Conservation (phyloP, 2,113 vertebrate species). For the Hippocampus comes region DNA sequence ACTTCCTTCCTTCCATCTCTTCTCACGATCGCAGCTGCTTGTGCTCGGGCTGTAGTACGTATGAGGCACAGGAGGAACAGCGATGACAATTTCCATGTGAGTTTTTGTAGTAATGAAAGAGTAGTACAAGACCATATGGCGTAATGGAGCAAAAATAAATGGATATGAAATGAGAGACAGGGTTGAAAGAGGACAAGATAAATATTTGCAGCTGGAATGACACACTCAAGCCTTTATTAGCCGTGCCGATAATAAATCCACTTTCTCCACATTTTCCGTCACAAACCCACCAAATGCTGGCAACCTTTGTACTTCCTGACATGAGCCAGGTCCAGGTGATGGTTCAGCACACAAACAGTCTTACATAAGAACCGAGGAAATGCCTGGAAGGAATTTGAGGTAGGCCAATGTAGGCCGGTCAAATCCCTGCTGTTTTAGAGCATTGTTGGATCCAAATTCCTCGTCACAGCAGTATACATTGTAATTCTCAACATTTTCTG, state of each 20-base stretch:
- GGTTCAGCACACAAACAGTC: constrained; percentile 27
- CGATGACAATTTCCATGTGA: constrained; percentile 26
- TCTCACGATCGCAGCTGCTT: constrained; percentile 42
- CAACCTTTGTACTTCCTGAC: constrained; percentile 23
- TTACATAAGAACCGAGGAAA: constrained; percentile 48
- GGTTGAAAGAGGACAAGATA: constrained; percentile 27
- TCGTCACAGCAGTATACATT: constrained; percentile 47
- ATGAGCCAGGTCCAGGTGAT: constrained; percentile 44
- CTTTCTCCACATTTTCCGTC: constrained; percentile 9
- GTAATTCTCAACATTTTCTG: constrained; percentile 20
- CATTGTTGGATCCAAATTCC: constrained; percentile 38
- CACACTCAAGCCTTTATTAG: not conserved
- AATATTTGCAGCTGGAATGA: constrained; percentile 46
- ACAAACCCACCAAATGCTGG: constrained; percentile 9
- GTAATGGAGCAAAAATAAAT: constrained; percentile 39
- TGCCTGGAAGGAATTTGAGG: constrained; percentile 41
- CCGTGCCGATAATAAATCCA: constrained; percentile 2
- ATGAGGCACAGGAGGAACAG: constrained; percentile 10
- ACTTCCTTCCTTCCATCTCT: constrained; percentile 5
- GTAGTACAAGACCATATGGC: constrained; percentile 2
- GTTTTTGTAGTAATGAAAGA: constrained; percentile 1
- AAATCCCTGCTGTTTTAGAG: constrained; percentile 39
- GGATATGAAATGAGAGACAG: constrained; percentile 36
- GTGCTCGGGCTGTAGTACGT: constrained; percentile 35
- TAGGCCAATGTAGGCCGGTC: constrained; percentile 11